phyloP scores from a whole-genome alignment of 2,113 vertebrate species.

The Eira barbara region DNA sequence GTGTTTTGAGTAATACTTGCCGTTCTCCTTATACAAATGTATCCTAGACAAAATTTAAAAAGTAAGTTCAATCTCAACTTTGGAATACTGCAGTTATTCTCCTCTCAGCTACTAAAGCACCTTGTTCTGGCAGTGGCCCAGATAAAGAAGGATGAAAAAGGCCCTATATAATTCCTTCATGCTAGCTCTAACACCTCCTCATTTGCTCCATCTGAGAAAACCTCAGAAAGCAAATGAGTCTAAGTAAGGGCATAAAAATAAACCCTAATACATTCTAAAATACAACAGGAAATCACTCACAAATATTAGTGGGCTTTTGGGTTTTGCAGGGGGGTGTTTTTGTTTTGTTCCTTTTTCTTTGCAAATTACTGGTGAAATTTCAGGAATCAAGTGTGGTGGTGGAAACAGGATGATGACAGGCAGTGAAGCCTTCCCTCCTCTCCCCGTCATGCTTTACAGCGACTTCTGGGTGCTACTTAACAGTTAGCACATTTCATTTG shows the following conservation, averaged over 20 bases:
- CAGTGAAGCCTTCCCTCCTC: neutral
- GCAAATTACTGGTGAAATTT: neutral
- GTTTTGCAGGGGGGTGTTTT: neutral
- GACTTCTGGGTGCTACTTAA: neutral
- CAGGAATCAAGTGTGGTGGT: neutral
- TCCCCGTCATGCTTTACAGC: neutral
- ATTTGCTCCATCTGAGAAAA: neutral
- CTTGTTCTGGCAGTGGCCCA: neutral
- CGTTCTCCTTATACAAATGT: neutral
- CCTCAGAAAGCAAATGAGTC: neutral
- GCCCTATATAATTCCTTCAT: neutral
- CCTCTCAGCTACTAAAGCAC: neutral
- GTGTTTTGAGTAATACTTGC: neutral
- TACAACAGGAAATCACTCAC: neutral
- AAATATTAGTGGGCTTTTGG: neutral
- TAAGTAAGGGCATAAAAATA: neutral
- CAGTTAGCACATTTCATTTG: neutral
- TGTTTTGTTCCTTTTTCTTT: neutral
- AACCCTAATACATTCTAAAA: neutral
- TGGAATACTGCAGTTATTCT: neutral
- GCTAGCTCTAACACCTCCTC: neutral
- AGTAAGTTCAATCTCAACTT: neutral
- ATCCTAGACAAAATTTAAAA: neutral
- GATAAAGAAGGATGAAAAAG: neutral
- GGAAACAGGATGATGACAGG: neutral